Evolutionary conservation across 2,797 vertebrate species (phyloP), one percentile per base, ranked within the genome.

Genomic region (Tadarida brasiliensis): DNA sequence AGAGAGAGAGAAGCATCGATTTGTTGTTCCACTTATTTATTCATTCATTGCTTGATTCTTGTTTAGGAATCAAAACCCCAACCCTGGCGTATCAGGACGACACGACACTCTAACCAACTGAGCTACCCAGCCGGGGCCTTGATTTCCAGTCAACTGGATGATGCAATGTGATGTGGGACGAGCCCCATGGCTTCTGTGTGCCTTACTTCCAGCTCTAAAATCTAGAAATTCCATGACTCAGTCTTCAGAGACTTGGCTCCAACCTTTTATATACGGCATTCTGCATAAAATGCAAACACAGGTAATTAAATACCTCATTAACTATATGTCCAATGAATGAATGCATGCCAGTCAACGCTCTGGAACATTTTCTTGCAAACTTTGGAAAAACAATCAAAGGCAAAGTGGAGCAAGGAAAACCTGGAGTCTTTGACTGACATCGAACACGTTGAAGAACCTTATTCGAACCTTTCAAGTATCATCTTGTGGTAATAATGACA

Each of bases 391-490:
- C 67, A 77, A 94, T 87, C 90, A 78, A 87, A 96, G 82, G 92
- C 71, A 16, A 93, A 71, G 51, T 74, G 78, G 78, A 67, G 35
- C 59, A 12, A 71, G 59, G 30, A 17, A 57, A 95, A 77, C 47
- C 87, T 33, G 33, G 20, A 63, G 82, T 67, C 89, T 96, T 81
- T 93, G 94, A 94, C 95, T 78, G 93, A 90, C 89, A n/a, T 94
- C 1, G 4, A 97, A 80, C 96, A 96, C 98, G 97, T 71, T 96
- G 92, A 97, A 98, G 97, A 98, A 97, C 97, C 98, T 98, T 87
- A 81, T 98, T 98, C 94, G 98, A 98, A 98, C 97, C 89, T 98
- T 97, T 97, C 96, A 97, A 98, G 97, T 94, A 97, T 98, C 97
- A 94, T 97, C 98, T 97, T 95, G 94, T 94, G 96, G 92, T 91